Percentiles rank a stretch among this genome's conserved stretches.
Evolutionary conservation across 2,888 invertebrate genomes (phyloP).

Genomic region (Villa cingulata): DNA sequence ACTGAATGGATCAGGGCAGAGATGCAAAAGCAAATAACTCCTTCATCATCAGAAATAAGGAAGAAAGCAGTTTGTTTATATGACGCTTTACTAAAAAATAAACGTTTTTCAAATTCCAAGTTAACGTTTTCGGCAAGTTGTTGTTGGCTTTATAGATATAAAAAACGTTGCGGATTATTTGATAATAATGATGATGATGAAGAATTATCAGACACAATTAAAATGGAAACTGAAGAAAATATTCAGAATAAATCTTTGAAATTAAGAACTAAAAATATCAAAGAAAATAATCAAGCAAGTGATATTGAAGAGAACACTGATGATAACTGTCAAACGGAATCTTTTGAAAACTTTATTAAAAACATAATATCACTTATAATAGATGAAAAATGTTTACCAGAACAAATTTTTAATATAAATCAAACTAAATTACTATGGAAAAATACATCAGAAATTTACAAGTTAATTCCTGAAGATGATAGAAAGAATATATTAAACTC

Average conservation of each 20-base stretch:
- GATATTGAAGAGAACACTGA: no score
- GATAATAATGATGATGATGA: no score
- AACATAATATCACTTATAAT: no score
- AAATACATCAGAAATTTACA: not conserved
- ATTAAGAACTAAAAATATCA: no score
- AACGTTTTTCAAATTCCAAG: not conserved
- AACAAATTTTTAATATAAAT: not conserved
- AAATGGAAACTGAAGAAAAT: no score
- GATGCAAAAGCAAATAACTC: not conserved
- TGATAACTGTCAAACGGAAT: no score
- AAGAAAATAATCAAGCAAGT: no score
- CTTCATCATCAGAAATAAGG: not conserved
- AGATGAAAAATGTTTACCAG: not conserved
- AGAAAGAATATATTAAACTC: no score
- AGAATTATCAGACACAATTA: no score
- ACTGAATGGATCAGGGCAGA: not conserved
- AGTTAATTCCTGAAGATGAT: no score
- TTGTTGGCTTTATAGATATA: not conserved
- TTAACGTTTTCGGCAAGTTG: not conserved
- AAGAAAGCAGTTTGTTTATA: not conserved
- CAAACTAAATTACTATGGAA: not conserved
- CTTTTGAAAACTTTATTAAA: no score
- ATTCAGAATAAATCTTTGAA: no score
- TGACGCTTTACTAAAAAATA: not conserved
- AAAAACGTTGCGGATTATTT: not conserved